A percentile compares a stretch with the other conserved stretches of the same genome.
phyloP scores from a whole-genome alignment of 2,113 vertebrate species.

The Megalops atlanticus region DNA sequence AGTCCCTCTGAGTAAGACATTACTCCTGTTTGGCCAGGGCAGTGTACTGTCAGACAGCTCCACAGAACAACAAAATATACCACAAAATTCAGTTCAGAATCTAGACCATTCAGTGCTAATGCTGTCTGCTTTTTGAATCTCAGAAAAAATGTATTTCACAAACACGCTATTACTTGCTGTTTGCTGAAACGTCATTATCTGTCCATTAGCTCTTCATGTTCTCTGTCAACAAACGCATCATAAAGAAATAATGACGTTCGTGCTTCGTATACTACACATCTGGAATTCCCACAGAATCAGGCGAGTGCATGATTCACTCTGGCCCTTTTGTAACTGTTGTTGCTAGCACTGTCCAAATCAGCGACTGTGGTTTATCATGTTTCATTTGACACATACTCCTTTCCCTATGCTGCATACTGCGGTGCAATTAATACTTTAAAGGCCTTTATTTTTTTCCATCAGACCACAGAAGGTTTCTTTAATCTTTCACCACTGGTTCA shows the following conservation, averaged over 20 bases:
- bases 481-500: neutral
- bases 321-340: neutral
- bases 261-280: neutral
- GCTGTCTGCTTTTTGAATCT: too few species aligned
- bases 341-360: neutral
- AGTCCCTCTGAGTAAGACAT: neutral
- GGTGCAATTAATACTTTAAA: neutral
- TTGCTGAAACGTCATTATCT: neutral
- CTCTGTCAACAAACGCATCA: neutral
- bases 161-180: too few species aligned
- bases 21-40: neutral
- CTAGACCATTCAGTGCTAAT: neutral
- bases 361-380: neutral
- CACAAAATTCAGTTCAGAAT: neutral
- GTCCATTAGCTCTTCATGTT: neutral
- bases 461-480: slow-evolving; percentile 18
- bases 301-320: neutral
- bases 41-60: neutral
- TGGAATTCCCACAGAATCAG: neutral
- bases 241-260: neutral
- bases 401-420: neutral
- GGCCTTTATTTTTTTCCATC: slow-evolving; percentile 13
- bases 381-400: neutral
- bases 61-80: neutral
- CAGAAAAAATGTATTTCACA: too few species aligned